phyloP scores from a whole-genome alignment of 2,113 vertebrate species.

The Xenotilapia caudafasciata region DNA sequence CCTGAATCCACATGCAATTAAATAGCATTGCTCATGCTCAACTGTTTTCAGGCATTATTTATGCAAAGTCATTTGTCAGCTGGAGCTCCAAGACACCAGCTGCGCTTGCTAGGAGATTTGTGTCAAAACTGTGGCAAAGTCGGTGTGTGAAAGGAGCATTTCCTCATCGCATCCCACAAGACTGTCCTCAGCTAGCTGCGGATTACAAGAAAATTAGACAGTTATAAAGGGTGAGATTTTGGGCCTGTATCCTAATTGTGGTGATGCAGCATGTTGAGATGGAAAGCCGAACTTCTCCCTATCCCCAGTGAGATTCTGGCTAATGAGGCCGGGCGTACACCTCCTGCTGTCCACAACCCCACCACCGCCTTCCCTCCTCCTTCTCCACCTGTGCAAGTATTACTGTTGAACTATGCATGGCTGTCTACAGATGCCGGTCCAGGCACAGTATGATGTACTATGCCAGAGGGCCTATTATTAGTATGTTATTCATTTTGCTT shows the following conservation, averaged over 20 bases:
- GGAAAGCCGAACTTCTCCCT: not conserved
- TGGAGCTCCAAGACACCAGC: not conserved
- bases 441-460: not conserved
- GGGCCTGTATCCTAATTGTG: slow-evolving; percentile 25
- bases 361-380: not conserved
- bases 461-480: not conserved
- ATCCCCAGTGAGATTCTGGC: slow-evolving; percentile 8
- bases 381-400: slow-evolving; percentile 3
- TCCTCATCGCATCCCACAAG: not conserved
- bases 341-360: slow-evolving; percentile 46
- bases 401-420: slow-evolving; percentile 34
- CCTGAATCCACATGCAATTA: not conserved
- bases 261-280: slow-evolving; percentile 33
- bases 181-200: not conserved
- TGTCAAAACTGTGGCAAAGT: not conserved
- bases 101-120: not conserved
- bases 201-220: slow-evolving; percentile 25
- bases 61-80: not conserved
- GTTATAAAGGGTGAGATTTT: slow-evolving; percentile 16
- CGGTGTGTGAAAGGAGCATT: not conserved
- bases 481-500: not conserved
- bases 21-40: not conserved
- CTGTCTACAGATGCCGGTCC: not conserved
- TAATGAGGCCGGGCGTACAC: slow-evolving; percentile 55
- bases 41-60: not conserved